Evolutionary conservation across 1,140 invertebrate species (phyloP), one percentile per base, ranked within the genome.

Genomic region (Macrosteles quadrilineatus): DNA sequence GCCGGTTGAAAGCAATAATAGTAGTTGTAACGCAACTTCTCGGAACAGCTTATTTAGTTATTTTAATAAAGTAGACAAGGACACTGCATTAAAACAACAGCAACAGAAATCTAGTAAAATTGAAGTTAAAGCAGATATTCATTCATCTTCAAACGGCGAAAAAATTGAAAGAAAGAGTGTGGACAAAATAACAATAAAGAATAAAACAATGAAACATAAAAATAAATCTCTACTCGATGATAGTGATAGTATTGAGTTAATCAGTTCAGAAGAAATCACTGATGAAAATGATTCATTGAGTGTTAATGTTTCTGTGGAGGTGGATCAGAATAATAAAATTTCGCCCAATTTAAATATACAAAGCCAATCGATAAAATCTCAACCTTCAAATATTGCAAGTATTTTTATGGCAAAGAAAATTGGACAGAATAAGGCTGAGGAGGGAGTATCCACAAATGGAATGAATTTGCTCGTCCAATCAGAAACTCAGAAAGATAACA

Each of bases 1-100:
- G n/a, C 3, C 2, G 21, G 21, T 36, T 43, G 12, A 66, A 66
- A 45, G 12, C 23, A 36, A 32, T 36, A 27, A 66, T 25, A 45
- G 21, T 43, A 66, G 12, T 43, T 36, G 17, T 66, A n/a, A 17
- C 11, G 25, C 21, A 2, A 21, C 32, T 23, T 25, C 23, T 14
- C 9, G 23, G 21, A 43, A 27, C 19, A 66, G 63, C 27, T 45
- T 66, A 21, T 66, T 66, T 27, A 45, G 32, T 45, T 66, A 66
- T 31, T 66, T 66, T 21, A 66, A 43, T 25, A 66, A 66, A 66
- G 63, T 66, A 23, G 32, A 66, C 27, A 66, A 66, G 45, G 63
- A 66, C 43, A 66, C 32, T 43, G 63, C 40, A 2, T 36, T 64
- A 21, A 43, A 43, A 43, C 3, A 27, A 23, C 1, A 19, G 6